Evolutionary conservation across 2,113 vertebrate genomes (phyloP).

Genomic region (mouse (Mus musculus)): GRCm39 chr6:78621501-78622000

Average conservation of each 20-base stretch:
- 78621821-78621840: too few species aligned
- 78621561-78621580: background rate
- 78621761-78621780: too few species aligned
- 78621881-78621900: too few species aligned
- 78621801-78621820: too few species aligned
- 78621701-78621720: background rate
- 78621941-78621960: too few species aligned
- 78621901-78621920: too few species aligned
- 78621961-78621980: background rate
- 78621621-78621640: conserved; percentile 18
- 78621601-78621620: background rate
- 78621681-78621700: background rate
- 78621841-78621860: too few species aligned
- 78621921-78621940: too few species aligned
- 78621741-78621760: too few species aligned
- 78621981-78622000: background rate
- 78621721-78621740: too few species aligned
- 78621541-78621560: background rate
- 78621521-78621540: background rate
- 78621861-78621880: too few species aligned
- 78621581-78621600: background rate
- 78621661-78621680: background rate
- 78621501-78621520: background rate
- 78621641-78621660: background rate
- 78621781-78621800: too few species aligned